phyloP scores from a whole-genome alignment of 2,113 vertebrate species.

The Megaceryle torquata region DNA sequence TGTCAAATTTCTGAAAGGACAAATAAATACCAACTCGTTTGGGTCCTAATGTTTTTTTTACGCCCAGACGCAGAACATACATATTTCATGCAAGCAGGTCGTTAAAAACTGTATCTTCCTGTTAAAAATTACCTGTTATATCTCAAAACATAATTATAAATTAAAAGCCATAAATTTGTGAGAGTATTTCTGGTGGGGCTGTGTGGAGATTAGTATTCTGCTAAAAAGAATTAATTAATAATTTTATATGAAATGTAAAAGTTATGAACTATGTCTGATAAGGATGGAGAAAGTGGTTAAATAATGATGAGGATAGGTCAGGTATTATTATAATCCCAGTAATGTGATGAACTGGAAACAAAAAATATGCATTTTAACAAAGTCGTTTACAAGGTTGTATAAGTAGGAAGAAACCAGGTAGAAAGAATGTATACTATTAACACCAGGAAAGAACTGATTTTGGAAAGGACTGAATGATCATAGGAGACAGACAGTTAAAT shows the following conservation, averaged over 20 bases:
- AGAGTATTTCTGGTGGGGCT: not conserved
- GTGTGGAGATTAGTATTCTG: not conserved
- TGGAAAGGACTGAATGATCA: not conserved
- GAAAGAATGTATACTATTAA: not conserved
- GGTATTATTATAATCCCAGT: not conserved
- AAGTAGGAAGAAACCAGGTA: not conserved
- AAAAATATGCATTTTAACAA: not conserved
- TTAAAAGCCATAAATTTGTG: not conserved
- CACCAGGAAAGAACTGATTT: not conserved
- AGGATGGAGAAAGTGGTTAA: not conserved
- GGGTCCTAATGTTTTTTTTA: not conserved
- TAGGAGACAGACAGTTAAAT: not conserved
- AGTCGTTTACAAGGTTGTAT: not conserved
- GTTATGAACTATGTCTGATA: not conserved
- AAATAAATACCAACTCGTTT: not conserved
- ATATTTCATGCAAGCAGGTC: not conserved
- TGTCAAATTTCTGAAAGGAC: not conserved
- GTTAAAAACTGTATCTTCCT: not conserved
- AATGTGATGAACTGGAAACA: not conserved
- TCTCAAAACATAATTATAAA: not conserved
- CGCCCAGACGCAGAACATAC: not conserved
- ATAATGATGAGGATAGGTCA: not conserved
- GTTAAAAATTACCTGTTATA: not conserved
- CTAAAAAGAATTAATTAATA: not conserved
- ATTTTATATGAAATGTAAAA: not conserved